Conservation (phyloP, 1,140 invertebrate species). For the Drosophila persimilis region DNA sequence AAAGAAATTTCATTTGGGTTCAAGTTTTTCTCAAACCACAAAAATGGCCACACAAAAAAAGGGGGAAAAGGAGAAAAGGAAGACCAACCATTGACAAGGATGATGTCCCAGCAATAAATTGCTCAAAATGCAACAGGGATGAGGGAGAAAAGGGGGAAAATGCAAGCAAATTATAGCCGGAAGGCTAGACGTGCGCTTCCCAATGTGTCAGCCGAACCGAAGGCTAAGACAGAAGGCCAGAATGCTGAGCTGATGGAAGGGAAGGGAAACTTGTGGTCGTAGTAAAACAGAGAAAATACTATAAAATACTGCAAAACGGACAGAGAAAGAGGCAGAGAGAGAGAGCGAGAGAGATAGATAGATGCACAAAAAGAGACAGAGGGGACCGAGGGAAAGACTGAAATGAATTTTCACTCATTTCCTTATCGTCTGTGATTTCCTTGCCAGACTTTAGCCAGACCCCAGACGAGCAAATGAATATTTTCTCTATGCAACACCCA, state of each 20-base stretch:
- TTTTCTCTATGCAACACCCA: slow-evolving; percentile 72
- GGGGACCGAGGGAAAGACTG: slow-evolving; percentile 26
- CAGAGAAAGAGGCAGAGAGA: slow-evolving; percentile 4
- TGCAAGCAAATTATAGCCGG: slow-evolving; percentile 71
- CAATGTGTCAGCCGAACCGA: background rate
- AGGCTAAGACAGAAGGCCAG: slow-evolving; percentile 8
- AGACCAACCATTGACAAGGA: slow-evolving; percentile 35
- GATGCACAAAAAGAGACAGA: background rate
- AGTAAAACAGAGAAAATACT: slow-evolving; percentile 42
- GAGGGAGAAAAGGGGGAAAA: slow-evolving; percentile 22
- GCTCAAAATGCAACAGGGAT: slow-evolving; percentile 56
- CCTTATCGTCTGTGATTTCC: slow-evolving; percentile 81
- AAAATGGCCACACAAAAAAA: slow-evolving; percentile 36
- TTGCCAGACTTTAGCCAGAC: slow-evolving; percentile 65
- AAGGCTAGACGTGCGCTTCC: slow-evolving; percentile 1
- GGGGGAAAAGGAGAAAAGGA: background rate
- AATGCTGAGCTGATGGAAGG: slow-evolving; percentile 1
- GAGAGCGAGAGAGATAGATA: slow-evolving; percentile 2
- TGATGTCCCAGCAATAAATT: slow-evolving; percentile 68
- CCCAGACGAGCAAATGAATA: slow-evolving; percentile 65
- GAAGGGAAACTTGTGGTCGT: slow-evolving; percentile 10
- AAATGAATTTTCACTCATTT: slow-evolving; percentile 82
- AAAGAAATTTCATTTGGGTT: slow-evolving; percentile 51
- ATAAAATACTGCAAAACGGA: slow-evolving; percentile 36
- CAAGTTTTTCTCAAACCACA: slow-evolving; percentile 44